Evolutionary conservation across 2,888 invertebrate genomes (phyloP), one percentile per base, ranked within the genome.

Genomic region (Thera britannica): DNA sequence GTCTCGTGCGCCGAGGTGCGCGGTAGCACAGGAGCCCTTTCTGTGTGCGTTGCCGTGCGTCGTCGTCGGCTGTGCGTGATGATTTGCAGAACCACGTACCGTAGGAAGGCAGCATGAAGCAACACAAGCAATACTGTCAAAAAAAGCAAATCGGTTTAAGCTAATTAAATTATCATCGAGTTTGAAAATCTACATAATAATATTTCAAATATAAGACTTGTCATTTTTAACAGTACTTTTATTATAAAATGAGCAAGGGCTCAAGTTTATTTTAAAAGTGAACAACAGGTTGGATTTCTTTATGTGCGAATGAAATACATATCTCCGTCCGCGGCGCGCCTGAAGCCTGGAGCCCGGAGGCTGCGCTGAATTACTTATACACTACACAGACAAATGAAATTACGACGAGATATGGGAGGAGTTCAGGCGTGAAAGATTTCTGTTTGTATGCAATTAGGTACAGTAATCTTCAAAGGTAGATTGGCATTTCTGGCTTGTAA

Each of bases 331-430:
- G 52, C 34, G 7, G 41, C 38, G 38, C 38, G 3, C 3, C 38
- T 5, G 38, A 38, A 3, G 38, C 38, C 3, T 7, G 7, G 52
- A 34, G 52, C 52, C 34, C 1, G 9, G 52, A 52, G 52, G 52
- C 52, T 52, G 52, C 52, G 52, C 9, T 52, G 52, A 52, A 52
- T 52, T 9, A 52, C 2, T 52, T 52, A 52, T 52, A 34, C 52
- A 52, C 52, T 9, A 52, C 34, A 52, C 52, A 52, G 34, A 34
- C 34, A 52, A 52, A 52, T 52, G 52, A 52, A 52, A 52, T 52
- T 52, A 52, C 52, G 23, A 52, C 34, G 52, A 52, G 34, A 34
- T 7, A 6, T 9, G 34, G 2, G 34, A 8, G 8, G 9, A 52
- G 0, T 23, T 7, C 2, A 52, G 34, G 52, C 52, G 49, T n/a